These are phyloP conservation scores for Latrodectus elegans DNA, from an alignment of 2,888 invertebrate species.

Conservation along the genomic window DNA sequence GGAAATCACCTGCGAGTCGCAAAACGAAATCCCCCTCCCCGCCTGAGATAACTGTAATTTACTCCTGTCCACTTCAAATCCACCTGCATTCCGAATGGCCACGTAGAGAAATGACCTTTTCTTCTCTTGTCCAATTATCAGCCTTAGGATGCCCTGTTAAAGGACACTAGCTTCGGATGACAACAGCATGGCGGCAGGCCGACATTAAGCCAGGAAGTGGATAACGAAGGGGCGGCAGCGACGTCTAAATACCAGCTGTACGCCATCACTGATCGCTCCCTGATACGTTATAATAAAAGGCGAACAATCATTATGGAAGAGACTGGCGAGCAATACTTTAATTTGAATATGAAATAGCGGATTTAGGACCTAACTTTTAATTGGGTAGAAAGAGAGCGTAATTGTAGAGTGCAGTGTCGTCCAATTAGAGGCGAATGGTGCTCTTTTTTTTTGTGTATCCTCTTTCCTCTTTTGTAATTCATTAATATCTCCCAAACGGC, in stretches of 20 bases:
- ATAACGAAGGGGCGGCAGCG: neutral
- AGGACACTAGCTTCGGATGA: neutral
- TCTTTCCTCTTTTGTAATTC: neutral
- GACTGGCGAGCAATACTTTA: neutral
- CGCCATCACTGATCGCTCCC: neutral
- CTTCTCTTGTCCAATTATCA: no score
- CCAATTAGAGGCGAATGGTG: conserved; percentile 46
- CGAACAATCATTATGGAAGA: neutral
- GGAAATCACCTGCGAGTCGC: neutral
- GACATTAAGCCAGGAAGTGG: neutral
- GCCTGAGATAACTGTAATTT: conserved; percentile 25
- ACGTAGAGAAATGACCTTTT: neutral
- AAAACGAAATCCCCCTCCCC: neutral
- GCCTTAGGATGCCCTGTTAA: no score
- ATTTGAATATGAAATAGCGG: conserved; percentile 68
- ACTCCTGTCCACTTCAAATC: conserved; percentile 3
- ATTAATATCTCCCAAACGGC: conserved; percentile 1
- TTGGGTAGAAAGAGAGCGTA: conserved; percentile 31
- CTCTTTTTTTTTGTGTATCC: neutral
- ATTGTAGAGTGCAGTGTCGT: conserved; percentile 22
- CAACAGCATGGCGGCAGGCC: neutral
- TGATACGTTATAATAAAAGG: neutral
- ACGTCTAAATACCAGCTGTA: neutral
- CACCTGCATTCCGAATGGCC: conserved; percentile 29
- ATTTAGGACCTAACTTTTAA: conserved; percentile 33